A percentile compares a stretch with the other conserved stretches of the same genome.
These are phyloP conservation scores for Theretra japonica DNA, from an alignment of 2,888 invertebrate species.

Conservation along the genomic window DNA sequence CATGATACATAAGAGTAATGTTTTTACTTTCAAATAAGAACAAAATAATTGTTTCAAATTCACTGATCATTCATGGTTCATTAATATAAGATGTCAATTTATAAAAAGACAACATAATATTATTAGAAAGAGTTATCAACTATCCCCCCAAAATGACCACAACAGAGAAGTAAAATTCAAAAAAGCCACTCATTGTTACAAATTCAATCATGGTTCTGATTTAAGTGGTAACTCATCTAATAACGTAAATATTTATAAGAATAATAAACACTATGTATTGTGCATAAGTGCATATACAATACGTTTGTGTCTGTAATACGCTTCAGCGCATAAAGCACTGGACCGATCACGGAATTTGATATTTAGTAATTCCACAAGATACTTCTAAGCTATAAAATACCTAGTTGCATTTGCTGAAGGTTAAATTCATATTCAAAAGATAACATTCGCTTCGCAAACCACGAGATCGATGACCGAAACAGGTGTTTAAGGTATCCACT, in stretches of 20 bases:
- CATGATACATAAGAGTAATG: too few relatives aligned
- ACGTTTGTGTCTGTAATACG: background rate
- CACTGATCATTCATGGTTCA: too few relatives aligned
- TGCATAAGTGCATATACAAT: slow-evolving; percentile 13
- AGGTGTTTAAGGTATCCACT: too few relatives aligned
- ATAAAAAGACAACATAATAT: too few relatives aligned
- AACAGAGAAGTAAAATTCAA: background rate
- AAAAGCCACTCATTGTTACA: background rate
- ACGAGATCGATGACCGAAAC: too few relatives aligned
- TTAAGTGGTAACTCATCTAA: background rate
- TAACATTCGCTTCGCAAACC: background rate
- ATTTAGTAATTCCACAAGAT: slow-evolving; percentile 10
- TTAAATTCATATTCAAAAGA: background rate
- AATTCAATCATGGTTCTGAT: background rate
- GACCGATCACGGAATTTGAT: slow-evolving; percentile 24
- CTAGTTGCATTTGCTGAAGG: background rate
- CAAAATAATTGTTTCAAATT: too few relatives aligned
- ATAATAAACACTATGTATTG: background rate
- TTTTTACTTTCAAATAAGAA: too few relatives aligned
- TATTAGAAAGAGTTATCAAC: too few relatives aligned
- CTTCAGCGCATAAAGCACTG: slow-evolving; percentile 10
- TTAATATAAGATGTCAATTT: too few relatives aligned
- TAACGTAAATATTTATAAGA: background rate
- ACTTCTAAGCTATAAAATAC: slow-evolving; percentile 2
- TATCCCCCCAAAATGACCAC: too few relatives aligned